These are phyloP conservation scores for Nanorana parkeri DNA, from an alignment of 2,113 vertebrate genomes.

Conservation along the genomic window DNA sequence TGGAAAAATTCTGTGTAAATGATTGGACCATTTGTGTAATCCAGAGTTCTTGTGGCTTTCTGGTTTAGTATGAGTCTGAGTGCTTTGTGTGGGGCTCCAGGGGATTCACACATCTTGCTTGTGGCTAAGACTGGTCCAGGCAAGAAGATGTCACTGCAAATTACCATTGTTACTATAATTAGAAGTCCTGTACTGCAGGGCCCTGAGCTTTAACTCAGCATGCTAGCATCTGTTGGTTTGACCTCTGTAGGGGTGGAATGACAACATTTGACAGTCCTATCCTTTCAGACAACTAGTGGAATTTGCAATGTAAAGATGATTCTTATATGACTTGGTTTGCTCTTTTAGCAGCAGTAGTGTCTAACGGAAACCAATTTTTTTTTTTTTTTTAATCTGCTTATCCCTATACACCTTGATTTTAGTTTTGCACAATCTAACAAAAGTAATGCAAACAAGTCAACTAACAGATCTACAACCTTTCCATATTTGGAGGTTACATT, in stretches of 20 bases:
- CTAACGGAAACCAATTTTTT: too few relatives aligned
- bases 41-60: neutral
- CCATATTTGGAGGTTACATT: too few relatives aligned
- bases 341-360: neutral
- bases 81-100: neutral
- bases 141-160: conserved; percentile 35
- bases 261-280: conserved; percentile 2
- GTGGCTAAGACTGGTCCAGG: conserved; percentile 27
- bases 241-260: conserved; percentile 39
- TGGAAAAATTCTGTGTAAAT: neutral
- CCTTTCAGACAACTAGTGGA: conserved; percentile 9
- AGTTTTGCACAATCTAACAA: too few relatives aligned
- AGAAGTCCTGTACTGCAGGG: neutral
- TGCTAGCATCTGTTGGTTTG: conserved; percentile 45
- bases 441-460: too few relatives aligned
- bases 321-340: neutral
- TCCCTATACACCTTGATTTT: too few relatives aligned
- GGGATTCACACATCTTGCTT: conserved; percentile 1
- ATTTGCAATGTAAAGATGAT: neutral
- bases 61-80: neutral
- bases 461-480: too few relatives aligned
- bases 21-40: neutral
- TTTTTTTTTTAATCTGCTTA: too few relatives aligned
- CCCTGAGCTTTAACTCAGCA: conserved; percentile 33
- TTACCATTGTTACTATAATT: conserved; percentile 32